phyloP scores from a whole-genome alignment of 2,888 invertebrate genomes.

The Amiota communis region DNA sequence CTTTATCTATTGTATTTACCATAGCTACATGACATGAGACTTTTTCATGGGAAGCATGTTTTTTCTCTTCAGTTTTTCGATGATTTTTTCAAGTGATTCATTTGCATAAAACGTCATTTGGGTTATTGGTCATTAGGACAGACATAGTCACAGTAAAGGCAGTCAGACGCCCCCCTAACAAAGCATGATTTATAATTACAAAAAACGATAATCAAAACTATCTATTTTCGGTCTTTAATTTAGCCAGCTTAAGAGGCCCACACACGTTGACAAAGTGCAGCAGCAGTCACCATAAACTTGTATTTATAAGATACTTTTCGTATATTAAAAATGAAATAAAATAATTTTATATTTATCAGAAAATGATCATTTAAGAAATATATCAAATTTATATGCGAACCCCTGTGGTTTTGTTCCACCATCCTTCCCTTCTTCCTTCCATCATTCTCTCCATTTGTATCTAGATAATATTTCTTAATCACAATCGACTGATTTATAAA shows the following conservation, averaged over 20 bases:
- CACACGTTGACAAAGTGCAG: conserved; percentile 29
- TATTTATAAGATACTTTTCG: too few species aligned
- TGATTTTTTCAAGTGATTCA: conserved; percentile 20
- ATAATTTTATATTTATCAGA: too few species aligned
- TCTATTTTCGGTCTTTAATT: background rate
- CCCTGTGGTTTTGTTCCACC: conserved; percentile 17
- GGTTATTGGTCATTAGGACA: too few species aligned
- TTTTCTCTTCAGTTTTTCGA: conserved; percentile 22
- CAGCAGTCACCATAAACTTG: background rate
- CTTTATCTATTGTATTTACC: too few species aligned
- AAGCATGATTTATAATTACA: background rate
- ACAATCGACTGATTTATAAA: conserved; percentile 14
- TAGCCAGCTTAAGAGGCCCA: conserved; percentile 6
- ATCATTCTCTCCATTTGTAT: conserved; percentile 1
- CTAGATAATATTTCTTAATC: background rate
- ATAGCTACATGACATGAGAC: too few species aligned
- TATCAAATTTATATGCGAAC: background rate
- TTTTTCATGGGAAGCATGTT: too few species aligned
- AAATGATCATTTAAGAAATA: too few species aligned
- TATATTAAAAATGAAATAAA: too few species aligned
- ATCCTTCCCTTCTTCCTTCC: background rate
- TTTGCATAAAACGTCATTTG: background rate
- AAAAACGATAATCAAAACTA: background rate
- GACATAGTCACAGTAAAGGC: background rate
- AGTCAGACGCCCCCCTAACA: conserved; percentile 16